Conservation (phyloP, 35 echinoderm and acorn worm species). For the Eucidaris tribuloides region DNA sequence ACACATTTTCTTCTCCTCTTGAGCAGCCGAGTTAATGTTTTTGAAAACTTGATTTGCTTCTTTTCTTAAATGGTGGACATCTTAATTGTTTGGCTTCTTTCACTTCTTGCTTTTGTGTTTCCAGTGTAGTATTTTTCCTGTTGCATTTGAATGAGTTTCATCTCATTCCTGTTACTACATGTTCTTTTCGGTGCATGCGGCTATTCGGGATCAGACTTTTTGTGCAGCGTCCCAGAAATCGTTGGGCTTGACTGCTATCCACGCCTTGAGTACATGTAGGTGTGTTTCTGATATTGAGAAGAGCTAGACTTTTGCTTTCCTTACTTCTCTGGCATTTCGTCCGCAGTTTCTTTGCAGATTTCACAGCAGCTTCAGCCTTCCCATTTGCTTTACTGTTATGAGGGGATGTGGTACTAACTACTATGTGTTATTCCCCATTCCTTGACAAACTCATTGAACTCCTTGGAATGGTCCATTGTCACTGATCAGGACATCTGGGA, state of each 20-base stretch:
- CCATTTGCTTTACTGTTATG: slow-evolving; percentile 37
- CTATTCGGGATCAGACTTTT: too few relatives aligned
- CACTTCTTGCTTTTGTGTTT: too few relatives aligned
- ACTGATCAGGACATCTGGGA: slow-evolving; percentile 58
- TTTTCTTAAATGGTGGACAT: too few relatives aligned
- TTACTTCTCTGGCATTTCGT: background rate
- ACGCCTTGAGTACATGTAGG: slow-evolving; percentile 4
- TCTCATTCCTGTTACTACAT: too few relatives aligned
- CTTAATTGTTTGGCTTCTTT: too few relatives aligned
- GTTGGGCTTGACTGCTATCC: slow-evolving; percentile 23
- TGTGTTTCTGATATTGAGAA: slow-evolving; percentile 3
- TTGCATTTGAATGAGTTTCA: too few relatives aligned
- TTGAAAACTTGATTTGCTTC: too few relatives aligned
- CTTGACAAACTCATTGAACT: slow-evolving; percentile 12
- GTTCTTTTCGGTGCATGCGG: too few relatives aligned
- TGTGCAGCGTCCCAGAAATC: background rate
- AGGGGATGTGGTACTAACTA: slow-evolving; percentile 34
- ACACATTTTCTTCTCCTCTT: too few relatives aligned
- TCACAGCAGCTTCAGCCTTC: slow-evolving; percentile 19
- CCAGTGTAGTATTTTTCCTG: too few relatives aligned
- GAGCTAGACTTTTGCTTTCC: background rate
- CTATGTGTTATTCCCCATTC: slow-evolving; percentile 5
- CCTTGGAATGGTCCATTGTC: slow-evolving; percentile 44
- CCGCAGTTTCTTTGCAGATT: slow-evolving; percentile 27
- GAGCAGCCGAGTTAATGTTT: too few relatives aligned